Percentiles rank a stretch among this genome's conserved stretches.
phyloP scores from a whole-genome alignment of 2,888 invertebrate genomes.

The Eucriotettix oculatus region DNA sequence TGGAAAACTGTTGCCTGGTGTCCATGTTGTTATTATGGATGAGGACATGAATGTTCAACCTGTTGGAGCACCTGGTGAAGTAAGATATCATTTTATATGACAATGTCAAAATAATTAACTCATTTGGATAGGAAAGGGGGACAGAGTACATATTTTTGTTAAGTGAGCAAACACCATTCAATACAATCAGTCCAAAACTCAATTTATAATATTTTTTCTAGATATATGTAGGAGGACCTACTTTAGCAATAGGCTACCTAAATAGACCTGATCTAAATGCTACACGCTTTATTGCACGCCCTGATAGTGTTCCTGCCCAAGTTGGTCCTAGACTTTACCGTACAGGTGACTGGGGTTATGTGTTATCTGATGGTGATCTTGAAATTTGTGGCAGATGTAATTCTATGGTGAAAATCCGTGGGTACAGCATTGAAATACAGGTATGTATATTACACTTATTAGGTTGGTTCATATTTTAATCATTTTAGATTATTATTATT shows the following conservation, averaged over 20 bases:
- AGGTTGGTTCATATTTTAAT: too few relatives aligned
- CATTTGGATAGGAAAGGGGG: neutral
- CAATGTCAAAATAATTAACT: neutral
- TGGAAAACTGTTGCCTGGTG: slow-evolving; percentile 15
- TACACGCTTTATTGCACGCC: slow-evolving; percentile 14
- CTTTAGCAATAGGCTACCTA: slow-evolving; percentile 17
- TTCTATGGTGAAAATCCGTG: slow-evolving; percentile 18
- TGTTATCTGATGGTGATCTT: slow-evolving; percentile 15
- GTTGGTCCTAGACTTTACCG: slow-evolving; percentile 15
- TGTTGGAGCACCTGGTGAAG: slow-evolving; percentile 16
- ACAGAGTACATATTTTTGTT: neutral
- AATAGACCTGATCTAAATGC: slow-evolving; percentile 16
- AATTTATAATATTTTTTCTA: slow-evolving; percentile 2
- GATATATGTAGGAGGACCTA: slow-evolving; percentile 17
- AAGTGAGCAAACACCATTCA: too few relatives aligned
- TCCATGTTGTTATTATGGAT: slow-evolving; percentile 16
- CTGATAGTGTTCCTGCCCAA: slow-evolving; percentile 8
- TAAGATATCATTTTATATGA: slow-evolving; percentile 3
- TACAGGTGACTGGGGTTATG: slow-evolving; percentile 18
- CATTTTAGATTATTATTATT: neutral
- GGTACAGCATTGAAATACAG: slow-evolving; percentile 17
- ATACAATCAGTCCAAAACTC: neutral
- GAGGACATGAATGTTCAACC: slow-evolving; percentile 14
- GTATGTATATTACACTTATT: slow-evolving; percentile 3
- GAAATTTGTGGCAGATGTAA: slow-evolving; percentile 17